Evolutionary conservation across 2,797 vertebrate species (phyloP), one percentile per base, ranked within the genome.

Genomic region (Phrynocephalus vlangalii): DNA sequence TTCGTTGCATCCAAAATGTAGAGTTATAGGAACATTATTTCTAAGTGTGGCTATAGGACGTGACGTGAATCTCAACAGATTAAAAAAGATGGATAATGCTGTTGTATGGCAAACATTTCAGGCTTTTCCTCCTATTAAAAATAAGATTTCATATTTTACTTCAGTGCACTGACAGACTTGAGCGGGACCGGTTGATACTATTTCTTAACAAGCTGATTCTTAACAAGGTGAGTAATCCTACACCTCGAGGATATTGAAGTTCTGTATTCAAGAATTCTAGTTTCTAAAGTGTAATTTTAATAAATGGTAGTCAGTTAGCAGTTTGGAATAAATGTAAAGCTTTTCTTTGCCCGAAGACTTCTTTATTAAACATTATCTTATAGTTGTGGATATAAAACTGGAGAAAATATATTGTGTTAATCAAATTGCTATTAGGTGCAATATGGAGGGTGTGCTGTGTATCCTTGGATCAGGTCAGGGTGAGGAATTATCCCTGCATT

Each of bases 191-290:
- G 84, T 94, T 99, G 92, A 99, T 99, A 93, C 93, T 99, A 75
- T 99, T 99, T 94, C 97, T 99, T 91, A 99, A 99, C 96, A 99
- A 99, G 94, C 97, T 99, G 88, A 99, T 99, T 94, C 98, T 99
- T 80, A 98, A 99, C 96, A 99, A 98, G 98, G 99, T 99, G 93
- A 92, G 82, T 26, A 22, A 33, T 60, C 38, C 73, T 44, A 15
- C 50, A 50, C n/a, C 68, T 28, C 66, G 78, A 66, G 22, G 16
- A 9, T 44, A 18, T 76, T 84, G 38, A 38, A 86, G 26, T 63
- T 18, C 13, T 84, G 4, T 76, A n/a, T 11, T 33, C 16, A 44
- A 72, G 52, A 73, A 68, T 26, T 48, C n/a, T 10, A 71, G 44
- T 28, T 30, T 33, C n/a, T 22, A 33, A 33, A 63, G 6, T 44